Evolutionary conservation across 2,797 vertebrate genomes (phyloP), one percentile per base, ranked within the genome.

Genomic region (Merluccius polli): DNA sequence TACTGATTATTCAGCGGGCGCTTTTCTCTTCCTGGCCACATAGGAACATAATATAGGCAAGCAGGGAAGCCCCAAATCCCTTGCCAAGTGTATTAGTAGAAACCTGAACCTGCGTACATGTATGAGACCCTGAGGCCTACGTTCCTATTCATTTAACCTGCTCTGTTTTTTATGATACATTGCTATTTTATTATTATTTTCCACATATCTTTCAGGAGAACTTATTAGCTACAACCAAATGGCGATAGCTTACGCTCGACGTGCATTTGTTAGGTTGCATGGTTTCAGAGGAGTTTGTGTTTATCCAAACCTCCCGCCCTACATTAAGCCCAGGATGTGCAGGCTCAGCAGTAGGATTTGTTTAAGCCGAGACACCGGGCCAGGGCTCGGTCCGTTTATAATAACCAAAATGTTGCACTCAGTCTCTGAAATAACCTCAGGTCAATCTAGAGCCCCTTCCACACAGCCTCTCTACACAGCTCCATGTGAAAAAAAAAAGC

Each of bases 91-190:
- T 71, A 84, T 85, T 80, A 81, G 18, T 3, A 0, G 27, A 29
- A 71, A 8, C 67, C 27, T 78, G 83, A 87, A 32, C 81, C 79
- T 83, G 78, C 79, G 77, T 83, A 76, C 15, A 41, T n/a, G n/a
- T n/a, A n/a, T 12, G n/a, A 69, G 38, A 71, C 73, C 36, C 4
- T 10, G 36, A 38, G 36, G 36, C 6, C 36, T 38, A 38, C 36
- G 10, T 7, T 38, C 36, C 36, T 38, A 38, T 38, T 38, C 36
- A 38, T 38, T 38, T 38, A 38, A 33, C 32, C 32, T 1, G 36
- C 41, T 13, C 16, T 16, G 41, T 44, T 5, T 38, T 38, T 38
- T 1, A 38, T 9, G 15, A 44, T 44, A 44, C 15, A 15, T 16
- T 8, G 3, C 44, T 21, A 21, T 18, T 48, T 48, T 48, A 48